Base-by-base conservation (phyloP, 1,140 invertebrate genomes). In the Nilaparvata lugens region DNA sequence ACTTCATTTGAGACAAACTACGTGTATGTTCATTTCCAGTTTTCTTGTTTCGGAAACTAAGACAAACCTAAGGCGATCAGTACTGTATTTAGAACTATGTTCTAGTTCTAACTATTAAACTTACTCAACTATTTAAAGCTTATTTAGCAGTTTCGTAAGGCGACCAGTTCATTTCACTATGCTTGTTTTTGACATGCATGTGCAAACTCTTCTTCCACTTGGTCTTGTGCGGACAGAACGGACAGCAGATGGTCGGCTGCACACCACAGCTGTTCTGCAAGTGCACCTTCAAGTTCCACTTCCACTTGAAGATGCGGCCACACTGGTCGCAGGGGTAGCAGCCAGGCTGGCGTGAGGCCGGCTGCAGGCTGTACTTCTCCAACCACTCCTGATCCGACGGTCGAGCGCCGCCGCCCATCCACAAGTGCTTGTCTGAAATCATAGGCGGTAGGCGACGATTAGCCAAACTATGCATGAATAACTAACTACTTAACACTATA, bases 251-350 rank as follows among this genome's bases (percentile, higher is more conserved):
- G 54, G 74, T 72, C 0, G 77, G 76, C 42, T 79, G 76, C 13
- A 77, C 71, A 1, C 78, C 78, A 62, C 81, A 82, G 58, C 81
- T 79, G 54, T 79, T 72, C 65, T 74, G 74, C 70, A 77, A 72
- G 71, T 79, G 77, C 66, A 77, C 70, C 66, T 76, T 75, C 63
- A 79, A 68, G 64, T 60, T 60, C 23, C 58, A 19, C 38, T 60
- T 60, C 66, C 76, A 75, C 13, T 45, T 45, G 38, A 51, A 60
- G 1, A 6, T 19, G 35, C 48, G 52, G 13, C 48, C 48, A 21
- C 58, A 60, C 38, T 71, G 68, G 7, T 56, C 61, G 59, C 76
- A 78, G 19, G 60, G 56, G 53, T 62, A 64, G 23, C 64, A 58
- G 2, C 45, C 45, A 6, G 45, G 45, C 21, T 48, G 45, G 13